Evolutionary conservation across 2,888 invertebrate genomes (phyloP).

Genomic region (Himalopsyche anomala): DNA sequence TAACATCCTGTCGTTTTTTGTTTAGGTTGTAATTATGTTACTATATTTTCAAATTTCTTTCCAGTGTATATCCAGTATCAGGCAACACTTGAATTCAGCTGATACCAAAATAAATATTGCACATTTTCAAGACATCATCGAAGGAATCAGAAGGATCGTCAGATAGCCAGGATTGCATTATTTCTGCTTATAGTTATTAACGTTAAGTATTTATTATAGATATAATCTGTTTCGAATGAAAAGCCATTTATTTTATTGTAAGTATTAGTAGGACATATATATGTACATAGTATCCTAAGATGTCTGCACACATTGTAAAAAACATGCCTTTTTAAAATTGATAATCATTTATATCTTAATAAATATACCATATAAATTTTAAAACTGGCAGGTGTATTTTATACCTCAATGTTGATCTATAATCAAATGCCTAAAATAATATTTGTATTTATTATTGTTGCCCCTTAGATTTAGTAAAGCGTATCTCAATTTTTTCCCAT

Average conservation of each 20-base stretch:
- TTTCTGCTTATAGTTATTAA: neutral
- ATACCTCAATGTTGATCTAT: too few species aligned
- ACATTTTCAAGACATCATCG: constrained; percentile 68
- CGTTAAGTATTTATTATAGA: neutral
- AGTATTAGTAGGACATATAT: neutral
- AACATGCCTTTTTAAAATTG: constrained; percentile 2
- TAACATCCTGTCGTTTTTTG: constrained; percentile 36
- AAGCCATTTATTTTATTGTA: too few species aligned
- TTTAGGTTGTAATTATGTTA: neutral
- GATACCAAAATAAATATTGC: constrained; percentile 71
- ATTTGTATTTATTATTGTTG: too few species aligned
- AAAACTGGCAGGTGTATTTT: too few species aligned
- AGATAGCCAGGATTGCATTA: constrained; percentile 67
- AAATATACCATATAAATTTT: too few species aligned
- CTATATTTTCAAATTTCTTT: constrained; percentile 66
- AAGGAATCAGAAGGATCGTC: constrained; percentile 71
- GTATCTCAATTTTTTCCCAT: too few species aligned
- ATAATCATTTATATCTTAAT: neutral
- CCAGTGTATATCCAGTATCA: constrained; percentile 77
- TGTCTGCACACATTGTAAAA: neutral
- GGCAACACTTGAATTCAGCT: constrained; percentile 75
- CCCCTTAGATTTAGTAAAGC: too few species aligned
- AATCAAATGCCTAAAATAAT: too few species aligned
- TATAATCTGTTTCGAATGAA: neutral
- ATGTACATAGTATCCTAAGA: neutral